These are phyloP conservation scores for Stomatorhinus ivindoensis DNA, from an alignment of 2,113 vertebrate genomes.

Conservation along the genomic window DNA sequence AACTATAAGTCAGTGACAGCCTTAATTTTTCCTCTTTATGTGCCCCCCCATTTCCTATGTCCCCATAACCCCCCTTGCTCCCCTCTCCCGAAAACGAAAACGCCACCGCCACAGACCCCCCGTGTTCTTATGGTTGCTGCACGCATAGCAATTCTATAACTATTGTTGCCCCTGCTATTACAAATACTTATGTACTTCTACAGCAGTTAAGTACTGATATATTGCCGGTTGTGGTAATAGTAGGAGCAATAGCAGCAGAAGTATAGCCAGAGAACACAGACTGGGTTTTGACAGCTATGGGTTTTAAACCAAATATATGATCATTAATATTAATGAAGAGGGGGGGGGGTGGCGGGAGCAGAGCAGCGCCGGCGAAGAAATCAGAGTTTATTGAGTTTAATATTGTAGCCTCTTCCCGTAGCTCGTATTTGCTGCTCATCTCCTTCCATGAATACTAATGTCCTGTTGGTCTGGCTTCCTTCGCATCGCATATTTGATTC, in stretches of 20 bases:
- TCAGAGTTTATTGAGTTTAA: constrained; percentile 58
- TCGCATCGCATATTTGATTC: constrained; percentile 64
- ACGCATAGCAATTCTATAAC: background rate
- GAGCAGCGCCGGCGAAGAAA: constrained; percentile 51
- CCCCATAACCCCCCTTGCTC: background rate
- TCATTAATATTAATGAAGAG: constrained; percentile 57
- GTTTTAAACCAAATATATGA: constrained; percentile 41
- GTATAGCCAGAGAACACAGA: constrained; percentile 10
- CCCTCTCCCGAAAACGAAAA: background rate
- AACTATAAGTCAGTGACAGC: background rate
- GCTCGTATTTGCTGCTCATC: constrained; percentile 62
- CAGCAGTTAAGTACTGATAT: background rate
- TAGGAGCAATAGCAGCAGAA: background rate
- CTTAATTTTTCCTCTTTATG: background rate
- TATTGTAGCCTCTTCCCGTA: constrained; percentile 48
- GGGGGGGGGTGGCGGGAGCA: constrained; percentile 43
- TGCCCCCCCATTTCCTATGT: background rate
- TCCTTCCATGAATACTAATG: constrained; percentile 64
- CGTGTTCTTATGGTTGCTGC: background rate
- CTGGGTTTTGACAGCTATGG: constrained; percentile 39
- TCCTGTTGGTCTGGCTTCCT: constrained; percentile 54
- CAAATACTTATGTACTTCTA: constrained; percentile 3
- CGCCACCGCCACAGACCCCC: background rate
- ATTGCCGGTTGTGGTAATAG: background rate
- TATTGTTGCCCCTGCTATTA: background rate